A percentile compares a stretch with the other conserved stretches of the same genome.
Conservation (phyloP, 2,888 invertebrate species). For the Eristalis intricaria region DNA sequence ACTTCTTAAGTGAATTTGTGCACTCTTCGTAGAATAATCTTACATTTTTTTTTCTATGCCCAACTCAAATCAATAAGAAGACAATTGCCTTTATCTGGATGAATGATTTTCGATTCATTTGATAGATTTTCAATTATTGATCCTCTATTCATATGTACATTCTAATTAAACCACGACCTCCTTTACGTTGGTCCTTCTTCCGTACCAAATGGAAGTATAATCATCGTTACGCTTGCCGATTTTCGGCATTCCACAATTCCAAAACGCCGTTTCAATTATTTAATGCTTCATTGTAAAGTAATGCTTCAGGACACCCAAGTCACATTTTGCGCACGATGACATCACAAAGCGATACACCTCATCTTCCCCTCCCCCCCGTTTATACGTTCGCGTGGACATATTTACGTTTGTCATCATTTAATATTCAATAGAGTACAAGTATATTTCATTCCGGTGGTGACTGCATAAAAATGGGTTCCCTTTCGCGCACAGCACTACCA, state of each 20-base stretch:
- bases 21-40: no score
- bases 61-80: no score
- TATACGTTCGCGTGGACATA: constrained; percentile 3
- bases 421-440: constrained; percentile 62
- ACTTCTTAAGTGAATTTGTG: no score
- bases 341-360: not conserved
- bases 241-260: constrained; percentile 43
- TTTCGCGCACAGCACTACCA: not conserved
- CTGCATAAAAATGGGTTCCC: constrained; percentile 43
- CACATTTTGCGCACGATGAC: not conserved
- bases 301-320: constrained; percentile 28
- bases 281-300: constrained; percentile 54
- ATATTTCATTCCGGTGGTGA: constrained; percentile 58
- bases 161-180: constrained; percentile 20
- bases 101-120: not conserved
- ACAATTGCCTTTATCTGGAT: not conserved
- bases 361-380: not conserved
- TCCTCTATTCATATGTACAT: not conserved
- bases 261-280: constrained; percentile 57
- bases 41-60: no score
- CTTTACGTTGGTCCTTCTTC: not conserved
- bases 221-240: constrained; percentile 40
- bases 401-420: constrained; percentile 53
- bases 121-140: not conserved
- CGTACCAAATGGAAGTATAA: not conserved